A percentile compares a stretch with the other conserved stretches of the same genome.
These are phyloP conservation scores for Entomobrya proxima DNA, from an alignment of 2,888 invertebrate genomes.

Conservation along the genomic window DNA sequence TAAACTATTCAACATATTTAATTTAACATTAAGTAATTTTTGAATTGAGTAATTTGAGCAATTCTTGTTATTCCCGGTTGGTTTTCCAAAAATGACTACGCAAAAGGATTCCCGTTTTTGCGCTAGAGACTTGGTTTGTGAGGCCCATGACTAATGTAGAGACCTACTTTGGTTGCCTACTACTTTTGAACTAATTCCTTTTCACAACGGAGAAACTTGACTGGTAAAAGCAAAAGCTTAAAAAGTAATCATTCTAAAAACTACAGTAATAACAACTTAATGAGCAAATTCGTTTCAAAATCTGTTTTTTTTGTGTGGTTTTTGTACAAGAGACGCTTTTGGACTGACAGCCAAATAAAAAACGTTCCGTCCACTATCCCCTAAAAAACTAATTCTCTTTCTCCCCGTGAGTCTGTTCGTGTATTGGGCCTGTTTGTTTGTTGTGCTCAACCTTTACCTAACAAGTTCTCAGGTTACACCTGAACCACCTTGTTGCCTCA, in stretches of 20 bases:
- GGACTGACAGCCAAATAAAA: constrained; percentile 15
- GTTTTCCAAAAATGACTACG: no score
- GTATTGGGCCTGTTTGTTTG: not conserved
- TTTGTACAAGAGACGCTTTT: constrained; percentile 19
- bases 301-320: no score
- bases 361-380: constrained; percentile 6
- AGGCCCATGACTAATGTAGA: constrained; percentile 24
- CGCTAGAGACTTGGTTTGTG: no score
- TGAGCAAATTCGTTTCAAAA: constrained; percentile 28
- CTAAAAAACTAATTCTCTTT: not conserved
- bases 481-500: not conserved
- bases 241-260: no score
- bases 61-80: no score
- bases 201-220: no score
- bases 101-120: no score
- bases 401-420: not conserved
- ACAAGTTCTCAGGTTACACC: constrained; percentile 17
- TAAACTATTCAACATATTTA: no score
- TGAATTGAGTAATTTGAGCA: no score
- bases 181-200: constrained; percentile 1
- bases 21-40: no score
- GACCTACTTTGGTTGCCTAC: not conserved
- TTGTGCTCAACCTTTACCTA: not conserved
- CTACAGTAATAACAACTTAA: not conserved
- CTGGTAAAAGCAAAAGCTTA: not conserved